Percentiles rank a stretch among this genome's conserved stretches.
phyloP scores from a whole-genome alignment of 2,113 vertebrate genomes.

The Pelmatolapia mariae region DNA sequence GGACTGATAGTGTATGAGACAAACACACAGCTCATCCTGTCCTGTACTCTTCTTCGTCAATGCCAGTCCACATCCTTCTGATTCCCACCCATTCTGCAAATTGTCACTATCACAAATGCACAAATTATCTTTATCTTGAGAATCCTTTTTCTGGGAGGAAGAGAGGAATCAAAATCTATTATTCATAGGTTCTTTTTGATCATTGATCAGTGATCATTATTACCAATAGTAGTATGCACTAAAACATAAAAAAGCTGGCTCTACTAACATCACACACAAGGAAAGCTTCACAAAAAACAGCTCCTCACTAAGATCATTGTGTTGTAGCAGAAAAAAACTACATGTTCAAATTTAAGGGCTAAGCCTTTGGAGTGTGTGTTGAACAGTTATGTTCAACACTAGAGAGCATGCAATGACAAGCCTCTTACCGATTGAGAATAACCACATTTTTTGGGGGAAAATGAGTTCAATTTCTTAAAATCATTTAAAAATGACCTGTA shows the following conservation, averaged over 20 bases:
- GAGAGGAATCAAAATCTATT: not conserved
- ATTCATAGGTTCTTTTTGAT: not conserved
- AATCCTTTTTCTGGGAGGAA: not conserved
- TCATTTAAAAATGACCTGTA: not conserved
- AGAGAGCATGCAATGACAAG: not conserved
- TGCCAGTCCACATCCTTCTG: not conserved
- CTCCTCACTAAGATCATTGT: not conserved
- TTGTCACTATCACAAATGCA: not conserved
- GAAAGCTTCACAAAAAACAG: not conserved
- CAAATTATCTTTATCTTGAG: not conserved
- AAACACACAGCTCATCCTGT: rapidly evolving
- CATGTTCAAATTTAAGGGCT: not conserved
- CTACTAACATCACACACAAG: not conserved
- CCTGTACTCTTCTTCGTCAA: not conserved
- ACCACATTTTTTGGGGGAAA: not conserved
- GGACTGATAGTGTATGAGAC: not conserved
- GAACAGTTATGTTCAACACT: not conserved
- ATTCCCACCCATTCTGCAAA: not conserved
- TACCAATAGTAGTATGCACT: not conserved
- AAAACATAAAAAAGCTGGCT: not conserved
- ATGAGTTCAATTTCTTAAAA: not conserved
- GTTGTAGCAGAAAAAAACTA: not conserved
- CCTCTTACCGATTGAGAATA: rapidly evolving
- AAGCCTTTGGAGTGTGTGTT: not conserved
- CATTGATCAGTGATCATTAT: not conserved